These are phyloP conservation scores for Cerceris ruficornis DNA, from an alignment of 2,888 invertebrate genomes.

Conservation along the genomic window DNA sequence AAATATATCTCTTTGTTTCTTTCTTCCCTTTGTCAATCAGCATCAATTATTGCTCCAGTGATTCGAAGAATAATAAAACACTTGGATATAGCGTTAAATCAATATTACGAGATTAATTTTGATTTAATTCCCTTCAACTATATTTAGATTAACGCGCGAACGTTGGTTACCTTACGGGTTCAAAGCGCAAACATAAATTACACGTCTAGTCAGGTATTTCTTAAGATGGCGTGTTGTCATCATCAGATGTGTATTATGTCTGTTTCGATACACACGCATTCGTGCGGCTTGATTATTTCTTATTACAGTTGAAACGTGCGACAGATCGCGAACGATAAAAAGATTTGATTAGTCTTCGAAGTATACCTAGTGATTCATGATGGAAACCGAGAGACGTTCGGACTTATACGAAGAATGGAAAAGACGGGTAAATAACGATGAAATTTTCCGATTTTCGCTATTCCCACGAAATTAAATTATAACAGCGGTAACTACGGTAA, in stretches of 20 bases:
- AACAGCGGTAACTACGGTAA: neutral
- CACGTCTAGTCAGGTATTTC: neutral
- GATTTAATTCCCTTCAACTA: neutral
- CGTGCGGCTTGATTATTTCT: conserved; percentile 54
- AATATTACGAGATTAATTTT: neutral
- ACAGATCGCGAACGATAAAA: neutral
- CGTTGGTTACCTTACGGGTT: neutral
- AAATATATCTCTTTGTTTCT: neutral
- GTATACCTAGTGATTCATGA: conserved; percentile 33
- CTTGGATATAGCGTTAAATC: neutral
- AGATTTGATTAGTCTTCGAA: neutral
- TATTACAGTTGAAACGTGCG: conserved; percentile 7
- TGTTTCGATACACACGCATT: conserved; percentile 24
- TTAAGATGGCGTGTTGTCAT: conserved; percentile 38
- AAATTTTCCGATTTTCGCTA: neutral
- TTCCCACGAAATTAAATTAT: neutral
- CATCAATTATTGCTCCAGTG: neutral
- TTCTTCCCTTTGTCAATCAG: neutral
- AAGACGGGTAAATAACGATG: conserved; percentile 66
- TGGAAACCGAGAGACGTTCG: conserved; percentile 70
- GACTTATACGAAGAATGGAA: conserved; percentile 75
- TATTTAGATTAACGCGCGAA: neutral
- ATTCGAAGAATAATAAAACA: neutral
- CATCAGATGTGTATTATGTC: conserved; percentile 35
- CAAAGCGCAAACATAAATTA: conserved; percentile 3